These are phyloP conservation scores for Marcusenius ussheri DNA, from an alignment of 2,113 vertebrate genomes.

Conservation along the genomic window DNA sequence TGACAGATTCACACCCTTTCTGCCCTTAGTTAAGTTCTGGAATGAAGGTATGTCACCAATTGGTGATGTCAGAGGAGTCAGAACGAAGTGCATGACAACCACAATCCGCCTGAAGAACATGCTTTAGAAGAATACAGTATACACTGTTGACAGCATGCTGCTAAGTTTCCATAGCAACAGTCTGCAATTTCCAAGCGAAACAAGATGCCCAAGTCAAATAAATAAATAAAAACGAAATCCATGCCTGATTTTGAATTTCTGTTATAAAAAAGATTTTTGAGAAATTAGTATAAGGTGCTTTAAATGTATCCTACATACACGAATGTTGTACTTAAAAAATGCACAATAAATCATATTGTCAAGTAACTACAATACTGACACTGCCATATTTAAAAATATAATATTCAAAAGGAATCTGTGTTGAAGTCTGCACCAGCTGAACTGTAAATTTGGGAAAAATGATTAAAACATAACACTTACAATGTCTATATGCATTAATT, in stretches of 20 bases:
- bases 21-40: background rate
- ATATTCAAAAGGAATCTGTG: background rate
- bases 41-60: background rate
- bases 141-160: background rate
- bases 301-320: background rate
- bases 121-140: background rate
- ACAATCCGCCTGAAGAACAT: background rate
- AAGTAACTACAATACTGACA: background rate
- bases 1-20: background rate
- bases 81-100: background rate
- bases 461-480: background rate
- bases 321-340: background rate
- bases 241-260: background rate
- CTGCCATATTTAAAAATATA: background rate
- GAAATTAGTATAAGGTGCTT: background rate
- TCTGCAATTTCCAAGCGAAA: background rate
- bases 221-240: background rate
- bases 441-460: background rate
- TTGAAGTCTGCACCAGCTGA: background rate
- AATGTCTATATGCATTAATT: background rate
- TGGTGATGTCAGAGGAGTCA: background rate
- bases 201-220: background rate
- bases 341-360: background rate
- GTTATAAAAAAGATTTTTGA: background rate
- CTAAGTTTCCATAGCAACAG: conserved; percentile 1